Evolutionary conservation across 2,888 invertebrate species (phyloP), one percentile per base, ranked within the genome.

Genomic region (Cryptocephalus primarius): DNA sequence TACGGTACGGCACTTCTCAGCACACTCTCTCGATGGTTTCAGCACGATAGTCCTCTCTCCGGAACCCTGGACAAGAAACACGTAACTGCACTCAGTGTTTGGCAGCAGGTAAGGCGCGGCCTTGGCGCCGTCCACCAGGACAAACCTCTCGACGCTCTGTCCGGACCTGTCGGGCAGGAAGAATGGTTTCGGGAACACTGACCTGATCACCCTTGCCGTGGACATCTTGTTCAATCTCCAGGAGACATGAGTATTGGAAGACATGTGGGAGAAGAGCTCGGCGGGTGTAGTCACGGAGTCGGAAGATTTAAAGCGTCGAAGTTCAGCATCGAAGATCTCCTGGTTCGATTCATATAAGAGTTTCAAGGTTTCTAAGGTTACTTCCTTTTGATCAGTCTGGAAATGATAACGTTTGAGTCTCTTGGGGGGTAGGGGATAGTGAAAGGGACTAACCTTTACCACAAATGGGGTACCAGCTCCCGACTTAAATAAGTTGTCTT

Each of bases 151-250:
- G 43, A 85, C 78, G 57, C 83, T 83, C 60, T 84, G 82, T 8
- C 85, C 85, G 68, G 83, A 80, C 67, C 79, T 79, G 51, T 60
- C 61, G 8, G 62, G 56, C 33, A 86, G 75, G 11, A 11, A 45
- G 9, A 14, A n/a, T 6, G n/a, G 32, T 39, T 44, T 13, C 10
- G 40, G 80, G 65, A 91, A 88, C 39, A 85, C 60, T 61, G 79
- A 78, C 11, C 91, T 74, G 9, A 91, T 61, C 42, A 83, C 62
- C 62, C 87, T 78, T 41, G 83, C 85, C 32, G 83, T 77, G 60
- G 77, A 74, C 76, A 90, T 84, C 49, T 83, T 80, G 67, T 85
- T 88, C 43, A 89, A 79, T 66, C 84, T 80, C 89, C 86, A 85
- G 55, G 60, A 55, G 45, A 65, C 58, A 57, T 68, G 69, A 4